Conservation (phyloP, 1,140 invertebrate genomes). For the Zaprionus nigranus region DNA sequence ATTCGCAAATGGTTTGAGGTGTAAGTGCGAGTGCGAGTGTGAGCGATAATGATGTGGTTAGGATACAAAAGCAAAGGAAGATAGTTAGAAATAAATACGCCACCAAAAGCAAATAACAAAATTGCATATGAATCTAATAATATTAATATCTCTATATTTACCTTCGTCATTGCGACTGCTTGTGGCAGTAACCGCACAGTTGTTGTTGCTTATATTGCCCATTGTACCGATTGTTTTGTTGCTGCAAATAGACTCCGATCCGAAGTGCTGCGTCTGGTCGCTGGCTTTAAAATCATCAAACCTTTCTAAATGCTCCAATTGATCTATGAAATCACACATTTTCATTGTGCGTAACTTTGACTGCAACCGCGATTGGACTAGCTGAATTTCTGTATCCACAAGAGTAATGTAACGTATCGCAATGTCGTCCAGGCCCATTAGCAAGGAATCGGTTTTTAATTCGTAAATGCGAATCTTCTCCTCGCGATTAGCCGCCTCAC, state of each 20-base stretch:
- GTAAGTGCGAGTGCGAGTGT: conserved; percentile 47
- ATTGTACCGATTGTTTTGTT: conserved; percentile 39
- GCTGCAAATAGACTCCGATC: conserved; percentile 55
- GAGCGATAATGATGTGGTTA: conserved; percentile 20
- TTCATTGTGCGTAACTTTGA: conserved; percentile 66
- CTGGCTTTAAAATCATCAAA: conserved; percentile 67
- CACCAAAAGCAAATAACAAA: conserved; percentile 46
- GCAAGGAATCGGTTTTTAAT: conserved; percentile 62
- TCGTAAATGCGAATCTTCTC: conserved; percentile 77
- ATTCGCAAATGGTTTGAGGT: conserved; percentile 31
- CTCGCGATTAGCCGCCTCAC: conserved; percentile 72
- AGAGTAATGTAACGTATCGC: conserved; percentile 43
- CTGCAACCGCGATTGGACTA: conserved; percentile 42
- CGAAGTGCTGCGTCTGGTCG: conserved; percentile 61
- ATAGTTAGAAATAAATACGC: conserved; percentile 39
- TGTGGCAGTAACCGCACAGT: not conserved
- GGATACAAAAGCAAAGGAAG: conserved; percentile 30
- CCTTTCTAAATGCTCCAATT: conserved; percentile 40
- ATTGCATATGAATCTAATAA: not conserved
- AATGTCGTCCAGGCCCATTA: conserved; percentile 57
- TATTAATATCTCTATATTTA: conserved; percentile 12
- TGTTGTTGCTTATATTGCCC: conserved; percentile 15
- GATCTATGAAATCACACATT: conserved; percentile 46
- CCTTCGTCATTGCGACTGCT: conserved; percentile 78
- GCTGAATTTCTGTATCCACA: conserved; percentile 47